Evolutionary conservation across 2,113 vertebrate genomes (phyloP).

Genomic region (Numida meleagris): DNA sequence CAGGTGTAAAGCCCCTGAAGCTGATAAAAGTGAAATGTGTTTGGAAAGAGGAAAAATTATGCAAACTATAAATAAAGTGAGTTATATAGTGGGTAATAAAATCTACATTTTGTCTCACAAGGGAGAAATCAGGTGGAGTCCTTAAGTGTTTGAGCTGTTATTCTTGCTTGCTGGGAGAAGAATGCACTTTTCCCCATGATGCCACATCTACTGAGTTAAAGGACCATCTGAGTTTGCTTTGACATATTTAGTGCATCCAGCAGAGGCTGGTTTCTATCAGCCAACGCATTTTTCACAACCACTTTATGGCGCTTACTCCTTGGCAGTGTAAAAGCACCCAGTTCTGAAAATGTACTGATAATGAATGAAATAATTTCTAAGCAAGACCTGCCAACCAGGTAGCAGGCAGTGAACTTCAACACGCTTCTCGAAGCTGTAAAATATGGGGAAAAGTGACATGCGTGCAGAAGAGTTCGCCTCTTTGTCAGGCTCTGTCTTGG

Average conservation of each 20-base stretch:
- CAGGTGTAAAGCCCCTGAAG: slow-evolving; percentile 28
- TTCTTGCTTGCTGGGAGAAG: slow-evolving; percentile 28
- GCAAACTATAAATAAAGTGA: slow-evolving; percentile 56
- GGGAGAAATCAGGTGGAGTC: slow-evolving; percentile 59
- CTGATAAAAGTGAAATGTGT: slow-evolving; percentile 43
- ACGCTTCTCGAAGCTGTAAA: slow-evolving; percentile 3
- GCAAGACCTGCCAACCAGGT: slow-evolving; percentile 24
- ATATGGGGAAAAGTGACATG: neutral
- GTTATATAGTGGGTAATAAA: slow-evolving; percentile 60
- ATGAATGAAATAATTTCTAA: slow-evolving; percentile 47
- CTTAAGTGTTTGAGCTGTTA: slow-evolving; percentile 46
- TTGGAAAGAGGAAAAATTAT: slow-evolving; percentile 59
- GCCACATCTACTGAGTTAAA: slow-evolving; percentile 2
- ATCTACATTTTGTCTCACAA: slow-evolving; percentile 58
- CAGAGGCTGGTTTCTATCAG: slow-evolving; percentile 32
- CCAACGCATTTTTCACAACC: slow-evolving; percentile 23
- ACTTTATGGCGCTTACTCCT: slow-evolving; percentile 10
- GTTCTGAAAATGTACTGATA: neutral
- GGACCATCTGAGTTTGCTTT: slow-evolving; percentile 42
- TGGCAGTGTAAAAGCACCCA: neutral
- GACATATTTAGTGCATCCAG: slow-evolving; percentile 57
- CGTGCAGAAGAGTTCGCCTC: slow-evolving; percentile 22
- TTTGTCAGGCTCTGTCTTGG: slow-evolving; percentile 8
- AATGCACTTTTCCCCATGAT: slow-evolving; percentile 15
- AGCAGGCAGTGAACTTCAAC: slow-evolving; percentile 20